Conservation (phyloP, 1,140 invertebrate genomes). For the Geopemphigus sp. region DNA sequence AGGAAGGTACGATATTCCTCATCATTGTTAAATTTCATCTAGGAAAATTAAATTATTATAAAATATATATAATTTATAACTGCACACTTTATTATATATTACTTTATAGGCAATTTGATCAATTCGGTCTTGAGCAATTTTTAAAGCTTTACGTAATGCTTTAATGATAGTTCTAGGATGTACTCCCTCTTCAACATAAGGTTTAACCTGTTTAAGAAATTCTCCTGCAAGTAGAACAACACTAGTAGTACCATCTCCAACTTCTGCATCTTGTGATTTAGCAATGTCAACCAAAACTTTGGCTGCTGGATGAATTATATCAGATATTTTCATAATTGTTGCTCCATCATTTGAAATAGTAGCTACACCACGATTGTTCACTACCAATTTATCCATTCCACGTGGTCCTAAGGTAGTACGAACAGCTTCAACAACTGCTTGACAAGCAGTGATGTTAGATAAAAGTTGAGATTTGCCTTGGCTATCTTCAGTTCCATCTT, state of each 20-base stretch:
- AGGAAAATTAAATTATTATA: slow-evolving; percentile 38
- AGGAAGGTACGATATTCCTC: slow-evolving; percentile 72
- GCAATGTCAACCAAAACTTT: slow-evolving; percentile 98
- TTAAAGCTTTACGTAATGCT: slow-evolving; percentile 77
- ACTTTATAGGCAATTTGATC: slow-evolving; percentile 79
- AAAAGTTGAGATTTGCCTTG: slow-evolving; percentile 96
- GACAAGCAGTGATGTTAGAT: slow-evolving; percentile 99
- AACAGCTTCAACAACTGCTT: slow-evolving; percentile 90
- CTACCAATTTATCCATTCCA: slow-evolving; percentile 99
- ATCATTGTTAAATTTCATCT: slow-evolving; percentile 65
- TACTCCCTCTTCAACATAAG: slow-evolving; percentile 94
- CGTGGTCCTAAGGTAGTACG: slow-evolving; percentile 95
- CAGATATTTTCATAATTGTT: slow-evolving; percentile 95
- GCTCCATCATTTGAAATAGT: slow-evolving; percentile 99
- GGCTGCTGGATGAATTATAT: slow-evolving; percentile 97
- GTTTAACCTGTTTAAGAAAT: slow-evolving; percentile 92
- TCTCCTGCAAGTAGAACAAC: slow-evolving; percentile 94
- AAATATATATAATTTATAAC: background rate
- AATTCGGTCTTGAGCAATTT: slow-evolving; percentile 80
- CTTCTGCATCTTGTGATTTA: slow-evolving; percentile 98
- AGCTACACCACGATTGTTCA: slow-evolving; percentile 81
- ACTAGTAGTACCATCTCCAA: slow-evolving; percentile 97
- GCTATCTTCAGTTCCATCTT: slow-evolving; percentile 95
- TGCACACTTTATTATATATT: slow-evolving; percentile 19
- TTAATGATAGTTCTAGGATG: slow-evolving; percentile 91